phyloP scores from a whole-genome alignment of 2,888 invertebrate species.

The Zaprionus lineosus region DNA sequence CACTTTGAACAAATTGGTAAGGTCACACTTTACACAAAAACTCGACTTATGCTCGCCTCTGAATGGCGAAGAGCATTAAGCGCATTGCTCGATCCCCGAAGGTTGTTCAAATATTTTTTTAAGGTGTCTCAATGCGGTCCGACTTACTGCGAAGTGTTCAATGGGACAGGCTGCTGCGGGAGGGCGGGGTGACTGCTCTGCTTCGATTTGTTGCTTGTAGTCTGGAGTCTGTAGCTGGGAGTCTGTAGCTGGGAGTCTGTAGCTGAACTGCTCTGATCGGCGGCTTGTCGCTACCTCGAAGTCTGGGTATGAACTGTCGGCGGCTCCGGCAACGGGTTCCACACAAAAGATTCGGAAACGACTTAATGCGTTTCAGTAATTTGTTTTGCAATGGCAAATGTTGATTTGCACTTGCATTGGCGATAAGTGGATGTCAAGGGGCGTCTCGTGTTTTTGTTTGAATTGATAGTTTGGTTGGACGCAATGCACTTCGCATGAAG shows the following conservation, averaged over 20 bases:
- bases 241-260: neutral
- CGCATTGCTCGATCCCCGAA: too few species aligned
- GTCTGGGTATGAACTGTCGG: neutral
- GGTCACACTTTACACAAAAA: too few species aligned
- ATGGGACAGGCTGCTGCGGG: too few species aligned
- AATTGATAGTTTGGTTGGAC: conserved; percentile 11
- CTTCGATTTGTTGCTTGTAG: too few species aligned
- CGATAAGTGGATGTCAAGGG: conserved; percentile 71
- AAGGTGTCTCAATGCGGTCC: too few species aligned
- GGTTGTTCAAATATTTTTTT: too few species aligned
- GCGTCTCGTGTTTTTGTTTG: conserved; percentile 32
- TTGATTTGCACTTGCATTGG: conserved; percentile 32
- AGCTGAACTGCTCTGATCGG: too few species aligned
- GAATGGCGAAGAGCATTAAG: too few species aligned
- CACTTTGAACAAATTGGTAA: too few species aligned
- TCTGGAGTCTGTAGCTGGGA: neutral
- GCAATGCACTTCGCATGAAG: conserved; percentile 30
- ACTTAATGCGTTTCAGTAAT: conserved; percentile 36
- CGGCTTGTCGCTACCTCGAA: neutral
- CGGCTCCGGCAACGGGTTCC: neutral
- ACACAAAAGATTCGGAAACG: conserved; percentile 3
- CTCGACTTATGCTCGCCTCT: too few species aligned
- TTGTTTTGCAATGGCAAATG: conserved; percentile 27
- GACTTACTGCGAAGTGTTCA: too few species aligned
- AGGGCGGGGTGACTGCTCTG: too few species aligned